These are phyloP conservation scores for Oceanodroma leucorhoa DNA, from an alignment of 2,797 vertebrate species.

Conservation along the genomic window DNA sequence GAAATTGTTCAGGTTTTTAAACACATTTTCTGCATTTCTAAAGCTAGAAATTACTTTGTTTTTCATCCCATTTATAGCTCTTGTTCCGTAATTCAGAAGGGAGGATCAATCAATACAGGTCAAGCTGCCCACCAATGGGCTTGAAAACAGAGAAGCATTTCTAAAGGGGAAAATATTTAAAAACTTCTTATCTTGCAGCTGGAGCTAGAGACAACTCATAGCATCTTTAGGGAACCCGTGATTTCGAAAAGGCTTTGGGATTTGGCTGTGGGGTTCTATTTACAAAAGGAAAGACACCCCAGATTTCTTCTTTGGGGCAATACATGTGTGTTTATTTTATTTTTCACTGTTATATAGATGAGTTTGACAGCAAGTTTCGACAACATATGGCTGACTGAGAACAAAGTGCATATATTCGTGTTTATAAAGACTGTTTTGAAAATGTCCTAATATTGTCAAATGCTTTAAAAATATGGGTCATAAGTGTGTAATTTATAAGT, in stretches of 20 bases:
- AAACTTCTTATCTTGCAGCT: neutral
- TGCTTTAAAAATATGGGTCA: neutral
- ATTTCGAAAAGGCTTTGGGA: neutral
- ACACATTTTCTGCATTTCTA: neutral
- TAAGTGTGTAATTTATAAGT: neutral
- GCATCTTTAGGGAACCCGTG: neutral
- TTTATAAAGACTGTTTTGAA: neutral
- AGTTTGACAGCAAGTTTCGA: constrained; percentile 2
- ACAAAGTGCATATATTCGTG: neutral
- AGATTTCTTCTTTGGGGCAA: neutral
- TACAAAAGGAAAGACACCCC: neutral
- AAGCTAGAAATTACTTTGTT: neutral
- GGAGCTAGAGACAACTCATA: neutral
- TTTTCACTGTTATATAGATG: neutral
- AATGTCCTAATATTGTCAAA: constrained; percentile 5
- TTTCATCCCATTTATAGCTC: neutral
- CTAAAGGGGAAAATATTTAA: neutral
- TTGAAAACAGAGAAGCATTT: neutral
- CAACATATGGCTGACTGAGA: neutral
- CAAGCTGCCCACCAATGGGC: neutral
- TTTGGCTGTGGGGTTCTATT: neutral
- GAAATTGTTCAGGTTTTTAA: neutral
- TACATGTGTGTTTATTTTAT: neutral
- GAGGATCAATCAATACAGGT: neutral
- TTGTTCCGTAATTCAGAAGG: neutral